phyloP scores from a whole-genome alignment of 2,113 vertebrate species.

The Chionis minor region DNA sequence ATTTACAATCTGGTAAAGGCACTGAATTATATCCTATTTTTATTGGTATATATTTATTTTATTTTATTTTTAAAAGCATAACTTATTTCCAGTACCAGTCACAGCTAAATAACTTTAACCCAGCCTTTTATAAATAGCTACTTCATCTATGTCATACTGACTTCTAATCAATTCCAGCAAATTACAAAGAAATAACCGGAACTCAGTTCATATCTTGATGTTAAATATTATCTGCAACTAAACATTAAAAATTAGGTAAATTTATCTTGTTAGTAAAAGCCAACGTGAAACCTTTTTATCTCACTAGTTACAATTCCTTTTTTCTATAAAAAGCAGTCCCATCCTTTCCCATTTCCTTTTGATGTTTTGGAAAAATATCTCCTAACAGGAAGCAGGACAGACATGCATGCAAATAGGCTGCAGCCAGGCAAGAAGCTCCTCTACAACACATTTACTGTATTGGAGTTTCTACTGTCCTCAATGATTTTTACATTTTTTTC shows the following conservation, averaged over 20 bases:
- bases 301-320: not conserved
- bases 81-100: not conserved
- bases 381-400: slow-evolving; percentile 57
- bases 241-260: not conserved
- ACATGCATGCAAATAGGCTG: not conserved
- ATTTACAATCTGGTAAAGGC: not conserved
- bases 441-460: not conserved
- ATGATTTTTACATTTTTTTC: not conserved
- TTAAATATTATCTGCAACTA: not conserved
- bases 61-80: not conserved
- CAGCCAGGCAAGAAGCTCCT: not conserved
- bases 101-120: not conserved
- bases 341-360: slow-evolving; percentile 63
- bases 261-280: not conserved
- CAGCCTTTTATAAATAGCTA: not conserved
- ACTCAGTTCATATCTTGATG: not conserved
- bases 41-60: not conserved
- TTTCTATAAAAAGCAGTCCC: slow-evolving; percentile 44
- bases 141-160: not conserved
- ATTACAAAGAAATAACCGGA: not conserved
- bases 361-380: slow-evolving; percentile 52
- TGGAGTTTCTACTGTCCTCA: not conserved
- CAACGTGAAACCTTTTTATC: not conserved
- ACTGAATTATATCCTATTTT: not conserved
- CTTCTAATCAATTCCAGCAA: not conserved